These are phyloP conservation scores for Hapalemur alaotrensis DNA, from an alignment of 2,797 vertebrate genomes.

Conservation along the genomic window DNA sequence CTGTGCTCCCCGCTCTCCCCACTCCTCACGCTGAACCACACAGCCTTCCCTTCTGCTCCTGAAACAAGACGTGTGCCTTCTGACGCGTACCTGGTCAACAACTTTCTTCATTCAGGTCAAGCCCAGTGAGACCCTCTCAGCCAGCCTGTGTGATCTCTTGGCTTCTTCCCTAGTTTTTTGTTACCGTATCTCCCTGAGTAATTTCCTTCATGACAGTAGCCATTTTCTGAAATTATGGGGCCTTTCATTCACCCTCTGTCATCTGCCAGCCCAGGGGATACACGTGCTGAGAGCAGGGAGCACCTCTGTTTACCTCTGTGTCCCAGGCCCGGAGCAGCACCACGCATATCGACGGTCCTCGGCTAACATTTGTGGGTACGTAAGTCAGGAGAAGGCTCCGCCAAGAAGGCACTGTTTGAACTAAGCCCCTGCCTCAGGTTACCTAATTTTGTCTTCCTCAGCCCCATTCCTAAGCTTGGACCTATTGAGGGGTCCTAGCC, in stretches of 20 bases:
- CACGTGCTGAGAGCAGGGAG: not conserved
- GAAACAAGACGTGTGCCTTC: too few relatives aligned
- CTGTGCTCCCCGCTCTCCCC: too few relatives aligned
- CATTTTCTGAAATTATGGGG: not conserved
- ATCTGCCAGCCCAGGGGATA: not conserved
- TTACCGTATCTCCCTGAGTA: not conserved
- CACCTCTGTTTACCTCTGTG: not conserved
- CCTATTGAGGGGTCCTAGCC: not conserved
- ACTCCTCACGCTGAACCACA: too few relatives aligned
- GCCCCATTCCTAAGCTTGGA: not conserved
- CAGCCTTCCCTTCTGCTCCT: too few relatives aligned
- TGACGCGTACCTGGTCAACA: too few relatives aligned
- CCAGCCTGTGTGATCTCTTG: not conserved
- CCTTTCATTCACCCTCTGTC: not conserved
- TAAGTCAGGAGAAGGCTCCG: not conserved
- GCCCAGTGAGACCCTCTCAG: not conserved
- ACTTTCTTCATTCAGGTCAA: too few relatives aligned
- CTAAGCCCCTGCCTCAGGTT: not conserved
- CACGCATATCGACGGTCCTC: not conserved
- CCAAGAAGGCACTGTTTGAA: too few relatives aligned
- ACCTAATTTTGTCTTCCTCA: not conserved
- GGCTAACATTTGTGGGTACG: not conserved
- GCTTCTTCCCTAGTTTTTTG: not conserved
- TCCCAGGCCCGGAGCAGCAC: not conserved
- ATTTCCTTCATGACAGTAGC: not conserved